Evolutionary conservation across 64 coral and sea anemone genomes (phyloP).

Genomic region (Stichodactyla mertensii): DNA sequence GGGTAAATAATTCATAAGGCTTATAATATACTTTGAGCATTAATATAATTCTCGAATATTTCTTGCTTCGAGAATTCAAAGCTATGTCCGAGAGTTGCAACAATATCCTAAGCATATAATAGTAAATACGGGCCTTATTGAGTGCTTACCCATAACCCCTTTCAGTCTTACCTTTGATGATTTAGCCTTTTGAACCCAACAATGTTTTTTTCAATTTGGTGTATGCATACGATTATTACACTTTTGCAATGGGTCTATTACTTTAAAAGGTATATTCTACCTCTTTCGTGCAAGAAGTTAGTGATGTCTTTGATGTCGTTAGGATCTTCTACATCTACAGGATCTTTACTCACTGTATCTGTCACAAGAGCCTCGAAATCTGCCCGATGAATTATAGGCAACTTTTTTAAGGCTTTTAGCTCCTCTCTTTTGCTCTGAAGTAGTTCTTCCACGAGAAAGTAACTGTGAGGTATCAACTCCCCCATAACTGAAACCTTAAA

Average conservation of each 20-base stretch:
- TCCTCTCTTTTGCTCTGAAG: conserved; percentile 53
- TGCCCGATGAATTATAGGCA: conserved; percentile 74
- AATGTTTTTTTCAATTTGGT: too few species aligned
- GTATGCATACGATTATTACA: too few species aligned
- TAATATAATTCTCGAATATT: too few species aligned
- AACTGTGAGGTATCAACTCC: conserved; percentile 81
- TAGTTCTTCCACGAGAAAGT: conserved; percentile 45
- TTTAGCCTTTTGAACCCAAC: too few species aligned
- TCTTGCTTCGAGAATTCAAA: too few species aligned
- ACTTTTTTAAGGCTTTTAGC: conserved; percentile 21
- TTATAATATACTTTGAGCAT: too few species aligned
- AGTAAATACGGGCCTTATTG: too few species aligned
- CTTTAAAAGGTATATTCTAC: not conserved
- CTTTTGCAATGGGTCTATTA: not conserved
- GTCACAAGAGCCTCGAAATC: conserved; percentile 77
- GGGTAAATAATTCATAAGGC: too few species aligned
- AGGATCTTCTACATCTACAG: conserved; percentile 66
- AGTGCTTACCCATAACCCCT: too few species aligned
- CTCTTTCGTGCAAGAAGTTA: conserved; percentile 87
- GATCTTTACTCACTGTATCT: conserved; percentile 58
- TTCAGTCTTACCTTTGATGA: too few species aligned
- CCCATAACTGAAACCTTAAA: conserved; percentile 73
- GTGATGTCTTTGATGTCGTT: conserved; percentile 79
- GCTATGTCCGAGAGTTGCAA: too few species aligned
- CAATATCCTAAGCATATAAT: too few species aligned